phyloP scores from a whole-genome alignment of 2,113 vertebrate species.

The Rhipidura dahli region DNA sequence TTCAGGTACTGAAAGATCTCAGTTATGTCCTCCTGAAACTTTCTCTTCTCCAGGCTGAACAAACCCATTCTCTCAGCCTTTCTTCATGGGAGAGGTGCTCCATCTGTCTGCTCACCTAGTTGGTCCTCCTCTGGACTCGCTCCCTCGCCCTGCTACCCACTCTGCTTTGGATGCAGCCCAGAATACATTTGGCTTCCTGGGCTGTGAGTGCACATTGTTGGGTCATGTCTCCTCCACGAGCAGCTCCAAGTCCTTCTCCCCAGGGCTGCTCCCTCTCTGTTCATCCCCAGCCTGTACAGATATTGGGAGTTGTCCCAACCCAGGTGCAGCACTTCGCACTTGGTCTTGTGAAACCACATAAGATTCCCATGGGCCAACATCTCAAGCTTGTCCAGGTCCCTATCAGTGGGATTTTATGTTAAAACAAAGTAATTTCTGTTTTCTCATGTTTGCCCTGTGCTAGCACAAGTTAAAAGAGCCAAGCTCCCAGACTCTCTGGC shows the following conservation, averaged over 20 bases:
- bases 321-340: neutral
- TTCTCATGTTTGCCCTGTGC: neutral
- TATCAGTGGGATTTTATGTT: neutral
- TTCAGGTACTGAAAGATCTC: neutral
- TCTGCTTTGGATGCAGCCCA: neutral
- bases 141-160: rapidly evolving
- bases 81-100: neutral
- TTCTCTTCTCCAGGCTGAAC: neutral
- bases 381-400: neutral
- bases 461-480: neutral
- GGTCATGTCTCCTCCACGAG: neutral
- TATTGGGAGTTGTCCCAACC: rapidly evolving
- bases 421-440: neutral
- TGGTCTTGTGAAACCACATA: neutral
- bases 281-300: neutral
- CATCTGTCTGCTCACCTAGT: neutral
- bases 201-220: neutral
- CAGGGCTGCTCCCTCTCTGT: neutral
- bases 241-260: neutral
- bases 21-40: neutral
- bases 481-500: neutral
- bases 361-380: neutral
- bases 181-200: neutral
- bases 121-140: neutral
- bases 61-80: neutral